Percentiles rank a stretch among this genome's conserved stretches.
Conservation (phyloP, 2,888 invertebrate genomes). For the Nebria brevicollis region DNA sequence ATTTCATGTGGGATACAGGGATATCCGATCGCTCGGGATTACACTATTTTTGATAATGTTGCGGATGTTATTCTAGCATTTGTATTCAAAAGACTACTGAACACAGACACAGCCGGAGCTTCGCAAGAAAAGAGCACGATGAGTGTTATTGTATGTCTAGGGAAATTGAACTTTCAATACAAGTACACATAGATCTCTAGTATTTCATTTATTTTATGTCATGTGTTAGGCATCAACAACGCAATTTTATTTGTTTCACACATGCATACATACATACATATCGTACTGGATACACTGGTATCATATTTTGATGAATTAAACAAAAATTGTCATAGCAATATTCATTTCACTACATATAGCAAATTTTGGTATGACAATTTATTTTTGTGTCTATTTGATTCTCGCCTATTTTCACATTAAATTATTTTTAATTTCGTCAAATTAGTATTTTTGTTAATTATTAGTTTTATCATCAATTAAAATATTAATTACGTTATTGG, state of each 20-base stretch:
- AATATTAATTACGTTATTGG: neutral
- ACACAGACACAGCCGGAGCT: neutral
- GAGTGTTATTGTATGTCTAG: neutral
- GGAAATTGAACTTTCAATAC: neutral
- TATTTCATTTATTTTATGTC: neutral
- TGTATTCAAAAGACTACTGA: neutral
- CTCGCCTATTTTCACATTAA: neutral
- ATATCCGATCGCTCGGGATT: no score
- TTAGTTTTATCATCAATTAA: neutral
- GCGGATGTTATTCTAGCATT: neutral
- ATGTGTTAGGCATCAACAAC: neutral
- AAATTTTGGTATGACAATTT: neutral
- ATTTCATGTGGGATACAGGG: slow-evolving; percentile 18
- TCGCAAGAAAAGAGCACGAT: neutral
- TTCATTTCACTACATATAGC: neutral
- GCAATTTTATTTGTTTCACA: neutral
- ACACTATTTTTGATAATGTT: slow-evolving; percentile 1
- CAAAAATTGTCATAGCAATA: neutral
- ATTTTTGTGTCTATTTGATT: neutral
- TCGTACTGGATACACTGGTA: neutral
- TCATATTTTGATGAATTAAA: neutral
- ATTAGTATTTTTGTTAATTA: neutral
- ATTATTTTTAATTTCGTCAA: neutral
- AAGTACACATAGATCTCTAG: neutral
- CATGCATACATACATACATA: neutral